Base-by-base conservation (phyloP, 2,113 vertebrate genomes). In the Aplodontia rufa region DNA sequence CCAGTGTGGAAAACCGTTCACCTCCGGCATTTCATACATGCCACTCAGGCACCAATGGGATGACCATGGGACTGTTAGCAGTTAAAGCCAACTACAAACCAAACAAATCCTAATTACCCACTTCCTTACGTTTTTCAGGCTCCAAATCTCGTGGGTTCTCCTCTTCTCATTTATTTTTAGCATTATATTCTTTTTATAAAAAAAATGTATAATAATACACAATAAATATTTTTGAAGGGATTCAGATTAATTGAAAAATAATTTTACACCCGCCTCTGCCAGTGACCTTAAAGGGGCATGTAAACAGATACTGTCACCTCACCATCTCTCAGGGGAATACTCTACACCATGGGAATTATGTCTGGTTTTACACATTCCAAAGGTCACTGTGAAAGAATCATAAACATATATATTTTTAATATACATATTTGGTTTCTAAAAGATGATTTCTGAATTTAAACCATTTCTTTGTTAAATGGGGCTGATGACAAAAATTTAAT, bases 111-210 rank as follows among this genome's bases (percentile, higher is more conserved):
- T 93, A 97, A 97, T 93, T 87, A 95, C 80, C 47, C 83, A 91
- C 84, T 97, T 96, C 91, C 91, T 93, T 92, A 93, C 86, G 53
- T 32, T 94, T 83, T 78, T 75, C 35, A 97, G 79, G 42, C 69
- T 95, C 42, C 40, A 92, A 75, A 51, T 91, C 93, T 97, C 92
- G 83, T 45, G 91, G 58, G 82, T 80, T 96, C 66, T 94, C 74
- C 55, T 55, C 94, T 87, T 83, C 35, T 96, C 58, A 74, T 94
- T 93, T 97, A 91, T 96, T 96, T 97, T 94, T 97, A 93, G 64
- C 60, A 91, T 9, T 32, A 49, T 24, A 69, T 79, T 88, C 51
- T 83, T 93, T 89, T 96, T 95, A 16, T 0, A 80, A 88, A 62
- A 53, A 92, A 88, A 90, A 30, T 78, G 28, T 64, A 42, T 84